These are phyloP conservation scores for Philereme transversata DNA, from an alignment of 2,888 invertebrate genomes.

Conservation along the genomic window DNA sequence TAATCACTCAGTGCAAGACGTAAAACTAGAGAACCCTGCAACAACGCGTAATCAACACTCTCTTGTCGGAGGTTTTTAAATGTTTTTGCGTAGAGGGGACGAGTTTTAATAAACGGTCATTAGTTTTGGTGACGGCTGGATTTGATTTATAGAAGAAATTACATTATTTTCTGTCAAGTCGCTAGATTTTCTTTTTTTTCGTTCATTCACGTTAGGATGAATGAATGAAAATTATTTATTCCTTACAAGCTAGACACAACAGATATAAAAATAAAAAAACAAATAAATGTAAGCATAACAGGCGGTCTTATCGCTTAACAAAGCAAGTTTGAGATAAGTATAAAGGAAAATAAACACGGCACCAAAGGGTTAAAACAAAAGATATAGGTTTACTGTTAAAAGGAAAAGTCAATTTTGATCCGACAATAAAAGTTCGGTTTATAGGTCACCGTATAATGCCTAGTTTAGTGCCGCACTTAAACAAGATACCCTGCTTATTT, in stretches of 20 bases:
- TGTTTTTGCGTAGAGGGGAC: conserved; percentile 9
- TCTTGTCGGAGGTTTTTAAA: conserved; percentile 5
- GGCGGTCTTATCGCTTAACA: no score
- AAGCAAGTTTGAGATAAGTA: no score
- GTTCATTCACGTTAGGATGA: no score
- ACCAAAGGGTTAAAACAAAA: no score
- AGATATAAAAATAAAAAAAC: no score
- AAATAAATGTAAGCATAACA: no score
- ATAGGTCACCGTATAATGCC: conserved; percentile 11
- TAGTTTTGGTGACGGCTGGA: conserved; percentile 18
- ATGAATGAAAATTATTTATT: no score
- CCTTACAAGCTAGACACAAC: no score
- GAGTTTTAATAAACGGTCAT: conserved; percentile 29
- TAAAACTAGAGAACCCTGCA: conserved; percentile 1
- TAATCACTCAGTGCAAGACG: no score
- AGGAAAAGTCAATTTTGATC: neutral
- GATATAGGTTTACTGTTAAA: neutral
- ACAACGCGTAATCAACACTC: neutral
- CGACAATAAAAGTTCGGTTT: conserved; percentile 9
- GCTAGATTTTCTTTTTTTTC: no score
- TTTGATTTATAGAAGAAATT: conserved; percentile 29
- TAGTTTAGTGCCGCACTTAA: conserved; percentile 23
- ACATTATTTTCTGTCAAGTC: conserved; percentile 12
- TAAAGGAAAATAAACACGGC: no score
- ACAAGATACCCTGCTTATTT: conserved; percentile 12